Conservation (phyloP, 1,140 invertebrate species). For the Polyergus mexicanus region DNA sequence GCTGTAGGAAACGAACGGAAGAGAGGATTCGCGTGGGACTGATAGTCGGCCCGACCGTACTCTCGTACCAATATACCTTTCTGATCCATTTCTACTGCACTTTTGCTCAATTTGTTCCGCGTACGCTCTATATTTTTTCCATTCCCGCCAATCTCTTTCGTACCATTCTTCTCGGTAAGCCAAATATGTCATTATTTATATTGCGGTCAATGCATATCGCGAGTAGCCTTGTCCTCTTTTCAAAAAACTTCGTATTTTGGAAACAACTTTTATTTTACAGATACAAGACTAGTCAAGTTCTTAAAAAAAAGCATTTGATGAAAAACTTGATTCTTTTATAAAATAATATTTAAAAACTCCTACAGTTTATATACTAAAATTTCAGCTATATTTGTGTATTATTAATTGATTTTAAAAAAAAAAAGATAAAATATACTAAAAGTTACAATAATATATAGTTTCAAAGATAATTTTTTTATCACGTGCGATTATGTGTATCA, state of each 20-base stretch:
- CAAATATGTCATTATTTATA: slow-evolving; percentile 47
- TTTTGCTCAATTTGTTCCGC: slow-evolving; percentile 45
- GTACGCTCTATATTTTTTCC: slow-evolving; percentile 9
- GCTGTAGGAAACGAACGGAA: slow-evolving; percentile 68
- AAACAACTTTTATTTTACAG: slow-evolving; percentile 5
- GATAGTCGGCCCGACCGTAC: slow-evolving; percentile 31
- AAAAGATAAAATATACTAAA: neutral
- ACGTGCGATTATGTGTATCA: no score
- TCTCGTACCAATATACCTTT: slow-evolving; percentile 42
- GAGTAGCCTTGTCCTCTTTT: neutral
- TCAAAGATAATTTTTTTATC: neutral
- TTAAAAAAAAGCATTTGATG: slow-evolving; percentile 13
- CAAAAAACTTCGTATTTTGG: neutral
- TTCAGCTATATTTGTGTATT: neutral
- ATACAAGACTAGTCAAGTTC: neutral
- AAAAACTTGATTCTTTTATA: neutral
- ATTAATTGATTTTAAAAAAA: slow-evolving; percentile 5
- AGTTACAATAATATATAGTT: neutral
- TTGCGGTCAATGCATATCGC: slow-evolving; percentile 7
- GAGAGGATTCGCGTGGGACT: slow-evolving; percentile 69
- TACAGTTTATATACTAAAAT: neutral
- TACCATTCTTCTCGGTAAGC: neutral
- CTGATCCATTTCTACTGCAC: slow-evolving; percentile 52
- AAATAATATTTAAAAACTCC: neutral
- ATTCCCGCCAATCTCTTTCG: neutral